phyloP scores from a whole-genome alignment of 2,888 invertebrate genomes.

The Parnassius mnemosyne region DNA sequence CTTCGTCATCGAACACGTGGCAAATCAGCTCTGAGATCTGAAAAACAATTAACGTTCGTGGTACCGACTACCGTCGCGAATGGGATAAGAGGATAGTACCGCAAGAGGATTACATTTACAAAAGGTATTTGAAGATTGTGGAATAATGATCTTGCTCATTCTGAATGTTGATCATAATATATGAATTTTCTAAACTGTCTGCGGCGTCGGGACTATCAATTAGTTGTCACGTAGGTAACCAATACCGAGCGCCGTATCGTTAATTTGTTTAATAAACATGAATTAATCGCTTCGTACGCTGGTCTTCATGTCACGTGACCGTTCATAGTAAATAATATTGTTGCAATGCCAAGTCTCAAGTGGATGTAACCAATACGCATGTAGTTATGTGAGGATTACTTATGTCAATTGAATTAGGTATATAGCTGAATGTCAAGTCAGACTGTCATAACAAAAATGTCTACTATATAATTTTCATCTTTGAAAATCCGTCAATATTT shows the following conservation, averaged over 20 bases:
- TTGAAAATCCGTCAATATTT: neutral
- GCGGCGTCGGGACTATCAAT: slow-evolving; percentile 31
- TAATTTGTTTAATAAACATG: slow-evolving; percentile 76
- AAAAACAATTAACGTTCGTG: too few species aligned
- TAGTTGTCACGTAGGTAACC: slow-evolving; percentile 35
- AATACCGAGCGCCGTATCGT: slow-evolving; percentile 45
- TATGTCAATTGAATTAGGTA: slow-evolving; percentile 44
- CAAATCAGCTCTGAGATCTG: too few species aligned
- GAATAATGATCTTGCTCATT: neutral
- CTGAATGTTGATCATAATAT: slow-evolving; percentile 9
- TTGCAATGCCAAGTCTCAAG: slow-evolving; percentile 63
- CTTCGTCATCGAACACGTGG: too few species aligned
- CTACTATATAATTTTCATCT: neutral
- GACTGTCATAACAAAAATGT: neutral
- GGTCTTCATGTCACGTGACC: slow-evolving; percentile 54
- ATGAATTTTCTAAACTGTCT: slow-evolving; percentile 19
- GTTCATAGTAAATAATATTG: slow-evolving; percentile 56
- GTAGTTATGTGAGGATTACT: slow-evolving; percentile 46
- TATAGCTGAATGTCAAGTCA: slow-evolving; percentile 30
- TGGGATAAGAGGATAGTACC: too few species aligned
- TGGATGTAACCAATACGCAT: slow-evolving; percentile 56
- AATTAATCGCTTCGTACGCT: slow-evolving; percentile 58
- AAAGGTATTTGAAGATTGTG: too few species aligned
- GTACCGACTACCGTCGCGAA: too few species aligned
- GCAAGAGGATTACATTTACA: too few species aligned